These are phyloP conservation scores for Acleris emargana DNA, from an alignment of 2,888 invertebrate genomes.

Conservation along the genomic window DNA sequence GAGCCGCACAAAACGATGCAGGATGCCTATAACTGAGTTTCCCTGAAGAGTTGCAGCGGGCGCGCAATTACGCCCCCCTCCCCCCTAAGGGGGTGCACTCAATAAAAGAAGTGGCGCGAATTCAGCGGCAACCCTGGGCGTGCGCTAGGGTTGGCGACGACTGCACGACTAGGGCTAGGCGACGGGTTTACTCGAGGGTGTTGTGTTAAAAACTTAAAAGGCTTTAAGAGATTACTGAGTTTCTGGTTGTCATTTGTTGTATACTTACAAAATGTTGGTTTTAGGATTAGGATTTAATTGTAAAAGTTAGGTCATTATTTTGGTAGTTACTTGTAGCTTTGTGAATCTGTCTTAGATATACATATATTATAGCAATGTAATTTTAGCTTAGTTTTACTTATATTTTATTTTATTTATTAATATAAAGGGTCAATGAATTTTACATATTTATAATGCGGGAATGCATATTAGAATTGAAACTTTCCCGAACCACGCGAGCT, in stretches of 20 bases:
- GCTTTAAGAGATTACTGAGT: neutral
- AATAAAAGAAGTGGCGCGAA: slow-evolving; percentile 35
- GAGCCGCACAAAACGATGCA: slow-evolving; percentile 47
- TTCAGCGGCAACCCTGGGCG: slow-evolving; percentile 12
- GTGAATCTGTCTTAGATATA: too few relatives aligned
- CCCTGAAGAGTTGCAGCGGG: slow-evolving; percentile 57
- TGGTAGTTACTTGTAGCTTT: too few relatives aligned
- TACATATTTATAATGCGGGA: too few relatives aligned
- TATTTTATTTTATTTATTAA: too few relatives aligned
- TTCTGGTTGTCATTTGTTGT: neutral
- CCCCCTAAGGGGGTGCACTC: slow-evolving; percentile 33
- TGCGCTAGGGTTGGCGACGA: slow-evolving; percentile 26
- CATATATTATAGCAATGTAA: too few relatives aligned
- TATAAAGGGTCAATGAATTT: too few relatives aligned
- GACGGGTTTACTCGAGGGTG: slow-evolving; percentile 20
- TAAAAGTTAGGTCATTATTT: too few relatives aligned
- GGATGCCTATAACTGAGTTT: slow-evolving; percentile 65
- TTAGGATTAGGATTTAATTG: too few relatives aligned
- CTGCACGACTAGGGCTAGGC: slow-evolving; percentile 22
- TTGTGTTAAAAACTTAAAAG: neutral
- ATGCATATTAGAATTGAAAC: too few relatives aligned
- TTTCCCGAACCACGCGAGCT: too few relatives aligned
- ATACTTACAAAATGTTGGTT: neutral
- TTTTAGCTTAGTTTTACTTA: too few relatives aligned
- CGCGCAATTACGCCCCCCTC: slow-evolving; percentile 43